A percentile compares a stretch with the other conserved stretches of the same genome.
Conservation (phyloP, 1,140 invertebrate genomes). For the Drosophila mayri region DNA sequence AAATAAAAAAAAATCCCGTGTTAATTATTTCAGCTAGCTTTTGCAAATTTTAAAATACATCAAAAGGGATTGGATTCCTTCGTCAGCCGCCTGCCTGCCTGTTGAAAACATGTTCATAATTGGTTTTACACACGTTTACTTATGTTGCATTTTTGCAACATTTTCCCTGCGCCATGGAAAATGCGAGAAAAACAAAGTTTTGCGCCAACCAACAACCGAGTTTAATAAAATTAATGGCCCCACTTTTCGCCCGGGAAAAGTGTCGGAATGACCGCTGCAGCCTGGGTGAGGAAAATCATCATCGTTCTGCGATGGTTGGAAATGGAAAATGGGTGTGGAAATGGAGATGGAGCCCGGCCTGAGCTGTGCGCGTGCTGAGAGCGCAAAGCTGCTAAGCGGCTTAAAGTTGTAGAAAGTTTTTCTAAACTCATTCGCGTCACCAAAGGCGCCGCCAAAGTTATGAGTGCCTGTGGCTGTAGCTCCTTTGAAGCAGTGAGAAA, state of each 20-base stretch:
- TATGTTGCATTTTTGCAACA: slow-evolving; percentile 43
- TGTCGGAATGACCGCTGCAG: slow-evolving; percentile 43
- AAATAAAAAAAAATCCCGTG: background rate
- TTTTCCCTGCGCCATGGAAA: slow-evolving; percentile 25
- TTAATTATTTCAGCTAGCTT: slow-evolving; percentile 28
- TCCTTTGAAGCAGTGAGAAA: slow-evolving; percentile 19
- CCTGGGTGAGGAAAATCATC: slow-evolving; percentile 25
- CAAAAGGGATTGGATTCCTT: slow-evolving; percentile 25
- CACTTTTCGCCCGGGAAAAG: slow-evolving; percentile 35
- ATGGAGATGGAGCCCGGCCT: background rate
- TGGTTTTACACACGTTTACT: slow-evolving; percentile 56
- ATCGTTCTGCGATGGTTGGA: slow-evolving; percentile 8
- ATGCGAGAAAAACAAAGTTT: slow-evolving; percentile 25
- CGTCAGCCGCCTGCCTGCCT: slow-evolving; percentile 6
- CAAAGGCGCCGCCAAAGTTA: slow-evolving; percentile 79
- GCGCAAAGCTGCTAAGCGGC: slow-evolving; percentile 81
- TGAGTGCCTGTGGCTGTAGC: slow-evolving; percentile 59
- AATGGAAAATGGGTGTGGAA: slow-evolving; percentile 9
- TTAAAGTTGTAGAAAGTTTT: slow-evolving; percentile 84
- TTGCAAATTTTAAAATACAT: slow-evolving; percentile 5
- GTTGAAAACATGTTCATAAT: slow-evolving; percentile 50
- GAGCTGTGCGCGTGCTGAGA: slow-evolving; percentile 65
- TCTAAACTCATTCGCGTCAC: slow-evolving; percentile 82
- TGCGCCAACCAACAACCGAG: slow-evolving; percentile 37
- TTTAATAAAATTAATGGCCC: slow-evolving; percentile 73